phyloP scores from a whole-genome alignment of 1,140 invertebrate species.

The Lucilia sericata region DNA sequence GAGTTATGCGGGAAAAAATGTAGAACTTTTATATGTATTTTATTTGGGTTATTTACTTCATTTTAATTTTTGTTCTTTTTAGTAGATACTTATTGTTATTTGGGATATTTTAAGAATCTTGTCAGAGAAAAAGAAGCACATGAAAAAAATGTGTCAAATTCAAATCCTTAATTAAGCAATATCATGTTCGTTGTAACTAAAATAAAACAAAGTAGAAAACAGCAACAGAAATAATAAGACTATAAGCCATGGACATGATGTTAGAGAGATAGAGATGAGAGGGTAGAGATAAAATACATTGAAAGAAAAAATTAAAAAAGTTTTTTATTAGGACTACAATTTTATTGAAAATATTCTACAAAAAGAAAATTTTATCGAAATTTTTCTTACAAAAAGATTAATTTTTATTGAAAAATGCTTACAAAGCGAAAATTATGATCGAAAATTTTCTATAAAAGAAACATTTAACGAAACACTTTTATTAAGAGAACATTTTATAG shows the following conservation, averaged over 20 bases:
- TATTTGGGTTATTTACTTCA: neutral
- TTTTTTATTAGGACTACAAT: too few species aligned
- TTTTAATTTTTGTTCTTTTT: neutral
- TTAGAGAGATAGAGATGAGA: too few species aligned
- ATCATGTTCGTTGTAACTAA: neutral
- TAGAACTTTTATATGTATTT: neutral
- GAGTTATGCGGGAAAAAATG: neutral
- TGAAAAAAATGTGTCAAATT: neutral
- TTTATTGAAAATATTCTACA: too few species aligned
- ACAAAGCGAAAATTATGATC: too few species aligned
- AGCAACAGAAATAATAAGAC: neutral
- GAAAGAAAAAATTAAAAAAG: too few species aligned
- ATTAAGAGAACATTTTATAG: too few species aligned
- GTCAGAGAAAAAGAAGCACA: neutral
- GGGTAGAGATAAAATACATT: too few species aligned
- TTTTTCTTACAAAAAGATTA: too few species aligned
- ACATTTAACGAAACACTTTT: too few species aligned
- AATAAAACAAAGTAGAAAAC: neutral
- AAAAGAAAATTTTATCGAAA: too few species aligned
- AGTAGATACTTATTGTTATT: neutral
- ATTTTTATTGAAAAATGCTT: too few species aligned
- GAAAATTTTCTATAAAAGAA: too few species aligned
- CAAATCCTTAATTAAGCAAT: constrained; percentile 12
- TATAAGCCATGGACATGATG: neutral
- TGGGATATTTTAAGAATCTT: neutral